Evolutionary conservation across 1,140 invertebrate genomes (phyloP).

Genomic region (Sitophilus oryzae): DNA sequence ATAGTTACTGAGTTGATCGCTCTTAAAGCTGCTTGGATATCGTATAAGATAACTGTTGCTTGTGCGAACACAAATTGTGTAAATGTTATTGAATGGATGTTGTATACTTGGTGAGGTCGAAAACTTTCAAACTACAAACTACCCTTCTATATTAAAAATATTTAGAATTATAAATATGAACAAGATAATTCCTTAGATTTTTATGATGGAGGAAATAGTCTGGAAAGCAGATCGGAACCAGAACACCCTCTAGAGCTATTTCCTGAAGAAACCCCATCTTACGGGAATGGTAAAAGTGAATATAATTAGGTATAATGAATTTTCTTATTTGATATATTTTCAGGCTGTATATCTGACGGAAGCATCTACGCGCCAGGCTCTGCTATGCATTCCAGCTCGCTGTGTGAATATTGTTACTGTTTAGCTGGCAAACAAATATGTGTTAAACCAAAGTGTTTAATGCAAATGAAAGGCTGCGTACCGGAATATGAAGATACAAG

Average conservation of each 20-base stretch:
- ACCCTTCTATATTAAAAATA: too few species aligned
- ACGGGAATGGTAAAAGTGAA: conserved; percentile 16
- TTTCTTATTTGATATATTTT: conserved; percentile 35
- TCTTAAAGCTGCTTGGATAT: too few species aligned
- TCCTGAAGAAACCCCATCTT: conserved; percentile 3
- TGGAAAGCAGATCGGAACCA: conserved; percentile 32
- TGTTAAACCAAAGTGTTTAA: conserved; percentile 72
- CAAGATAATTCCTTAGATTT: too few species aligned
- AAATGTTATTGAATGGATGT: too few species aligned
- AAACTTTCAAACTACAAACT: too few species aligned
- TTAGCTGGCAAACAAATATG: conserved; percentile 64
- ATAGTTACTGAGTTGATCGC: too few species aligned
- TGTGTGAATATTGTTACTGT: conserved; percentile 85
- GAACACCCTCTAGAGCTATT: conserved; percentile 19
- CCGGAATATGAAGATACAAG: conserved; percentile 61
- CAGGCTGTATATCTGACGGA: conserved; percentile 68
- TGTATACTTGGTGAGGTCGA: too few species aligned
- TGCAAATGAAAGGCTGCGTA: conserved; percentile 69
- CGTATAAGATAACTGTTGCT: too few species aligned
- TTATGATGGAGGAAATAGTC: conserved; percentile 25
- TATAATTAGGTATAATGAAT: not conserved
- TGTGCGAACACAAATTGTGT: too few species aligned
- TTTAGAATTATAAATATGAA: too few species aligned
- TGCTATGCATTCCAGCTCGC: conserved; percentile 69
- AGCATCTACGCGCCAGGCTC: conserved; percentile 76